Conservation (phyloP, 35 echinoderm and acorn worm genomes). For the Ophioderma brevispina region DNA sequence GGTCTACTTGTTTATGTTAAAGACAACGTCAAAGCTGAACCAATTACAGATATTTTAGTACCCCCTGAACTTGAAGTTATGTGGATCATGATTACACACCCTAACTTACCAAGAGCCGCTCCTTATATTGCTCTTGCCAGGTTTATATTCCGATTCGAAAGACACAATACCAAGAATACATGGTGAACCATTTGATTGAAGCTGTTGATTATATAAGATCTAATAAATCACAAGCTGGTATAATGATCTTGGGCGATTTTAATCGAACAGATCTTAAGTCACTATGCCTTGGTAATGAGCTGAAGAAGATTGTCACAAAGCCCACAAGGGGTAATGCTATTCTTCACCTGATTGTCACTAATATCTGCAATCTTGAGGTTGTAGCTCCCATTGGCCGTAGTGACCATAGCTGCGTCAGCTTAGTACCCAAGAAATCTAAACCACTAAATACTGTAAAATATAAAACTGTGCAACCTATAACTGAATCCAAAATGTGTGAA, state of each 20-base stretch:
- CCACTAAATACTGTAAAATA: not conserved
- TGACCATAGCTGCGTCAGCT: not conserved
- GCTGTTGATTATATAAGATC: not conserved
- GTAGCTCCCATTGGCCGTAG: not conserved
- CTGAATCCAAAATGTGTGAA: too few species aligned
- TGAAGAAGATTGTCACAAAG: not conserved
- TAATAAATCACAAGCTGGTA: constrained; percentile 12
- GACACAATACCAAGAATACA: too few species aligned
- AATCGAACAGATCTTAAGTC: not conserved
- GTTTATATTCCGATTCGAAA: too few species aligned
- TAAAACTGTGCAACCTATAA: too few species aligned
- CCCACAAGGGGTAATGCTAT: not conserved
- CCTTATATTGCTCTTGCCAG: too few species aligned
- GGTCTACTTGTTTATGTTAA: too few species aligned
- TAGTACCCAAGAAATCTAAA: not conserved
- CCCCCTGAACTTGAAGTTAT: too few species aligned
- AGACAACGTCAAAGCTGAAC: too few species aligned
- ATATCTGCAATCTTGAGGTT: not conserved
- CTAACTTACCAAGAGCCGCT: too few species aligned
- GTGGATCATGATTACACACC: too few species aligned
- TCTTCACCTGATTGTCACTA: constrained; percentile 1
- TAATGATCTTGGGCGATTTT: not conserved
- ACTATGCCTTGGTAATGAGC: not conserved
- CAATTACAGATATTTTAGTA: too few species aligned
- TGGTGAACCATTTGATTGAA: not conserved